Percentiles rank a stretch among this genome's conserved stretches.
These are phyloP conservation scores for Lordiphosa stackelbergi DNA, from an alignment of 1,140 invertebrate genomes.

Conservation along the genomic window DNA sequence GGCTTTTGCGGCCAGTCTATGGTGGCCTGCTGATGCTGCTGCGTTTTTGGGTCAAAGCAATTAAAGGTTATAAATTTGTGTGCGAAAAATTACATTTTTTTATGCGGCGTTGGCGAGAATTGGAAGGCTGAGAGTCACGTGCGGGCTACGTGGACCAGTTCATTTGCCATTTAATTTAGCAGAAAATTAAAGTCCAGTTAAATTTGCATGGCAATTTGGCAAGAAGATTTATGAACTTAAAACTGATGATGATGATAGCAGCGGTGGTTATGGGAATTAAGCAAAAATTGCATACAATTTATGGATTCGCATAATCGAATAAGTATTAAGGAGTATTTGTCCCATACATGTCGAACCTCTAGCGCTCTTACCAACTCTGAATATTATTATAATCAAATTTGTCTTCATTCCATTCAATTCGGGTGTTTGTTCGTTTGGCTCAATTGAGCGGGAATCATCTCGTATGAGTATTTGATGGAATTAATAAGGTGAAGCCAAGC, in stretches of 20 bases:
- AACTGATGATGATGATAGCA: slow-evolving; percentile 10
- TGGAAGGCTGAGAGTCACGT: slow-evolving; percentile 41
- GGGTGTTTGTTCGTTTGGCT: too few species aligned
- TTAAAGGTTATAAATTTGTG: slow-evolving; percentile 74
- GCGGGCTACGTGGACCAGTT: slow-evolving; percentile 39
- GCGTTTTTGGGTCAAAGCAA: slow-evolving; percentile 75
- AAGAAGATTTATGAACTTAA: slow-evolving; percentile 53
- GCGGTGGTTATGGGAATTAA: too few species aligned
- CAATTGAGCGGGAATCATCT: too few species aligned
- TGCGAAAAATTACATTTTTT: slow-evolving; percentile 67
- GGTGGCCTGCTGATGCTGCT: slow-evolving; percentile 24
- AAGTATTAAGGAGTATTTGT: too few species aligned
- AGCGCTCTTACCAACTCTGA: too few species aligned
- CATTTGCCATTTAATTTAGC: slow-evolving; percentile 71
- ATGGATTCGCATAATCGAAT: too few species aligned
- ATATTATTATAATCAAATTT: too few species aligned
- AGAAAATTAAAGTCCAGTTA: slow-evolving; percentile 74
- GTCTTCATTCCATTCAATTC: too few species aligned
- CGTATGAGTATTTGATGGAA: too few species aligned
- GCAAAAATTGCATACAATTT: too few species aligned
- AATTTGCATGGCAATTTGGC: slow-evolving; percentile 66
- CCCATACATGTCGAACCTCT: too few species aligned
- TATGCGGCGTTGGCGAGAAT: slow-evolving; percentile 9
- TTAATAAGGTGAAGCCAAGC: too few species aligned
- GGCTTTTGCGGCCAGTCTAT: slow-evolving; percentile 55